phyloP scores from a whole-genome alignment of 2,113 vertebrate genomes.

The Australoheros scitulus region DNA sequence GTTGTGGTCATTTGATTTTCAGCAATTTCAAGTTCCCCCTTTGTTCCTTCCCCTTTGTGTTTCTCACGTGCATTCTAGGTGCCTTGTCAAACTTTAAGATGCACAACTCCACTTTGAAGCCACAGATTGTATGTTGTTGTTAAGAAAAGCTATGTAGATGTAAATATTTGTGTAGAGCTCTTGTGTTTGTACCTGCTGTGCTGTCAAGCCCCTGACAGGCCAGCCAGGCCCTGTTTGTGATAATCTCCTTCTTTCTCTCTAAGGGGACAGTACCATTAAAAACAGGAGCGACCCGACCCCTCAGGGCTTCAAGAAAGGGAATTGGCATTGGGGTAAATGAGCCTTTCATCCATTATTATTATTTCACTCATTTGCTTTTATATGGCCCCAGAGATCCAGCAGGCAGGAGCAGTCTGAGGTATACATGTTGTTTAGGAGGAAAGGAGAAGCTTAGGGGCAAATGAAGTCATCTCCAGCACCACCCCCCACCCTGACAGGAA shows the following conservation, averaged over 20 bases:
- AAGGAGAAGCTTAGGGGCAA: conserved; percentile 36
- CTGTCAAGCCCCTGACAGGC: conserved; percentile 49
- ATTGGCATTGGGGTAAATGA: conserved; percentile 86
- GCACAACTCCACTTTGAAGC: conserved; percentile 3
- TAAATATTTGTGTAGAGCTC: conserved; percentile 52
- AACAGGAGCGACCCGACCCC: conserved; percentile 84
- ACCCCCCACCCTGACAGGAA: conserved; percentile 29
- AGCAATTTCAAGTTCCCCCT: conserved; percentile 24
- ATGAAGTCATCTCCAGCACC: conserved; percentile 39
- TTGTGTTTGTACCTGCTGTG: conserved; percentile 67
- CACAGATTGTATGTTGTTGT: conserved; percentile 19
- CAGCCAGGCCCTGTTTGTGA: conserved; percentile 67
- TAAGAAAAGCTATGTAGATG: conserved; percentile 40
- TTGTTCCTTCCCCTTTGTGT: conserved; percentile 32
- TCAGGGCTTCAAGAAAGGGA: conserved; percentile 86
- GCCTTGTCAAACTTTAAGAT: conserved; percentile 7
- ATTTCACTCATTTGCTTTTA: conserved; percentile 66
- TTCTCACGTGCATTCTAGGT: neutral
- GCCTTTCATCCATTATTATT: conserved; percentile 78
- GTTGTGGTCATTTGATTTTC: conserved; percentile 18
- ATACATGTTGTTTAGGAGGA: conserved; percentile 47
- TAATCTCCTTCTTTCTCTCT: conserved; percentile 81
- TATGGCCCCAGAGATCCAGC: conserved; percentile 69
- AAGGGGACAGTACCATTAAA: conserved; percentile 85
- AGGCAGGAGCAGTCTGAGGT: conserved; percentile 47